A percentile compares a stretch with the other conserved stretches of the same genome.
phyloP scores from a whole-genome alignment of 2,888 invertebrate species.

The Neoitamus cyanurus region DNA sequence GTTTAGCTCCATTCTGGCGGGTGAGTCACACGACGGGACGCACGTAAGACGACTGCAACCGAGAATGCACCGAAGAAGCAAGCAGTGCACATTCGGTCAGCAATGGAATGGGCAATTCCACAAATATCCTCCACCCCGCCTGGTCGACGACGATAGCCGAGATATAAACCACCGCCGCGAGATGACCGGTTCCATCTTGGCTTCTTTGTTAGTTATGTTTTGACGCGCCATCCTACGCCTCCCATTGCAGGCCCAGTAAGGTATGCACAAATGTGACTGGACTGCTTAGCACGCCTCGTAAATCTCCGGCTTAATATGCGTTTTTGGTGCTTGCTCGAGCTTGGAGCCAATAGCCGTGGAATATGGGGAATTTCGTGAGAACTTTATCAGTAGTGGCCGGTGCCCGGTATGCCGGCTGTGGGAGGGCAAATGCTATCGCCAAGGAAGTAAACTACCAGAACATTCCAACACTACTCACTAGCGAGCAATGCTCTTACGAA shows the following conservation, averaged over 20 bases:
- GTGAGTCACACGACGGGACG: conserved; percentile 41
- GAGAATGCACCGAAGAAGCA: background rate
- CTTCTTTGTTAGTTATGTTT: conserved; percentile 32
- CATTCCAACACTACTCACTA: background rate
- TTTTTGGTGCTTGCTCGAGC: background rate
- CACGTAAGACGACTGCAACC: background rate
- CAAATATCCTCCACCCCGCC: background rate
- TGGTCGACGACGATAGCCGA: background rate
- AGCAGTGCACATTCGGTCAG: background rate
- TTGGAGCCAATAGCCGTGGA: background rate
- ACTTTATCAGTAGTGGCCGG: background rate
- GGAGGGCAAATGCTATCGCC: background rate
- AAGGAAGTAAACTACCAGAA: background rate
- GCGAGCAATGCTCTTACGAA: background rate
- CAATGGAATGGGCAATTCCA: conserved; percentile 4
- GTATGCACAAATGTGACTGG: conserved; percentile 25
- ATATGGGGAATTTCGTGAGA: conserved; percentile 1
- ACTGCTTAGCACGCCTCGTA: conserved; percentile 28
- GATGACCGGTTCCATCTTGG: conserved; percentile 36
- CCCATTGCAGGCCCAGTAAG: background rate
- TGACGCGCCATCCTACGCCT: conserved; percentile 35
- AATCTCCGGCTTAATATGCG: conserved; percentile 13
- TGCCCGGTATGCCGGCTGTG: background rate
- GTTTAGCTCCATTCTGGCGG: conserved; percentile 26
- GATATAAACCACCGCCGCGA: conserved; percentile 28